Percentiles rank a stretch among this genome's conserved stretches.
Conservation (phyloP, 1,140 invertebrate species). For the Ectropis grisescens region DNA sequence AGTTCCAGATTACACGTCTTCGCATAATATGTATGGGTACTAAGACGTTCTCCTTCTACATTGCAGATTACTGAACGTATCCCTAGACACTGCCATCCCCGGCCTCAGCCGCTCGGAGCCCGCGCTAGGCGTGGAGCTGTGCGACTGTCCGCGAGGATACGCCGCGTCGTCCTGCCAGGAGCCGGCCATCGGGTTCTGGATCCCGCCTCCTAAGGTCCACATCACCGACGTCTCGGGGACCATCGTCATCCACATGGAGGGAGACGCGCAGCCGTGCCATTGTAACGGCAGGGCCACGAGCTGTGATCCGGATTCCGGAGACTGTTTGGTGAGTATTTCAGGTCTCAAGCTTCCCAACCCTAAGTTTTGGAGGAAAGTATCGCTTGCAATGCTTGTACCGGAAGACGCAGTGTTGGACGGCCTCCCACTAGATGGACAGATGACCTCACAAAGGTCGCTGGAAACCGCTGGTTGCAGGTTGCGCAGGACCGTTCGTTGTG, state of each 20-base stretch:
- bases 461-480: too few relatives aligned
- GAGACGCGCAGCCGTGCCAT: conserved; percentile 83
- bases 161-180: conserved; percentile 88
- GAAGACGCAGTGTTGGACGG: too few relatives aligned
- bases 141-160: conserved; percentile 86
- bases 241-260: conserved; percentile 83
- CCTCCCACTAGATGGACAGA: too few relatives aligned
- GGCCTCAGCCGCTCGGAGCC: conserved; percentile 73
- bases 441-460: too few relatives aligned
- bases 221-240: conserved; percentile 54
- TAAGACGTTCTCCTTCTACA: too few relatives aligned
- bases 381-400: too few relatives aligned
- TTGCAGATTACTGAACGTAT: conserved; percentile 79
- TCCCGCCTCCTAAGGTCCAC: conserved; percentile 33
- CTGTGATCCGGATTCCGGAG: conserved; percentile 88
- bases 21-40: too few relatives aligned
- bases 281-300: conserved; percentile 85
- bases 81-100: conserved; percentile 85
- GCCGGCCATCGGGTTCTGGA: conserved; percentile 87
- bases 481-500: too few relatives aligned
- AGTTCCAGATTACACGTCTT: too few relatives aligned
- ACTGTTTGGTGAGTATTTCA: conserved; percentile 82
- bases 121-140: conserved; percentile 90
- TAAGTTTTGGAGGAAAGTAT: too few relatives aligned
- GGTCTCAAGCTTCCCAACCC: too few relatives aligned